Base-by-base conservation (phyloP, 2,888 invertebrate genomes). In the Eupithecia pulchellata region DNA sequence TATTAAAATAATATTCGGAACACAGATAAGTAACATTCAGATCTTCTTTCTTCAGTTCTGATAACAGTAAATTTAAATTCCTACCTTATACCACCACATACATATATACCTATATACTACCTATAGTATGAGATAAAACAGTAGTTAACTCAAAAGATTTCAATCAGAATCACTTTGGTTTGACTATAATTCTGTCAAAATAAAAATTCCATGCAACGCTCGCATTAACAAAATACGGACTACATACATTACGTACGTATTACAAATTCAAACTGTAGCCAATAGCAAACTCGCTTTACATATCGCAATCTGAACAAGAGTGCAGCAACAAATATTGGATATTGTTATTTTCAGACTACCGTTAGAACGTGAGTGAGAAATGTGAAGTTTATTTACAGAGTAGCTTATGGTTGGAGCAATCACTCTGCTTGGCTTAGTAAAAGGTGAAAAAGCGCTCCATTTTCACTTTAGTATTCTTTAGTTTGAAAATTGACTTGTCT, bases 301-400 rank as follows among this genome's bases (percentile, higher is more conserved):
- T 52, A 52, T 52, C 52, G 52, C 52, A 52, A 52, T 52, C 52
- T 52, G 52, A 52, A 52, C 25, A 52, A 47, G n/a, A n/a, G 62
- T 25, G 27, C 25, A 27, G 5, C 36, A 62, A 32, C 62, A 39
- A 39, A 36, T 27, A 36, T 62, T 39, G 27, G 36, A 39, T 25
- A 52, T 52, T 52, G 20, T 20, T 52, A 52, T 52, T 52, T 52
- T 52, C 25, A 52, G 25, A 52, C 25, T 25, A 13, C 25, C 20
- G 47, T 47, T 20, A 52, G 25, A 25, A 11, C 25, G 47, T 47
- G 52, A 52, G 52, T 25, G 25, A 52, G 52, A 52, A 52, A 13
- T 25, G 25, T 25, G 11, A 11, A 52, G 13, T 52, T 47, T 52
- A 25, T 52, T 52, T 52, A 25, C 25, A 52, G 11, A 11, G 25